phyloP scores from a whole-genome alignment of 2,113 vertebrate genomes.

The Microtus oregoni region DNA sequence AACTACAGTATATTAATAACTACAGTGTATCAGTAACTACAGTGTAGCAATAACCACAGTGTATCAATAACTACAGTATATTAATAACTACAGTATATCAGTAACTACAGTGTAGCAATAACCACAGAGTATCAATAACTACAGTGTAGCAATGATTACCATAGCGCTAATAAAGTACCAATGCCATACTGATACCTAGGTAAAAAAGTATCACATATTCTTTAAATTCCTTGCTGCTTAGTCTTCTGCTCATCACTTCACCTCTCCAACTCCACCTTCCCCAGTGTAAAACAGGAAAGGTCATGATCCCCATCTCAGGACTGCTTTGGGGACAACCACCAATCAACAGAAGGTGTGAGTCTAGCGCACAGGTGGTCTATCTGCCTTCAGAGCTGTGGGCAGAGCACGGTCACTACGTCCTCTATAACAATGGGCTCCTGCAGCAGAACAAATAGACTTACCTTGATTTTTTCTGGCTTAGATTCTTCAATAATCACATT shows the following conservation, averaged over 20 bases:
- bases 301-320: background rate
- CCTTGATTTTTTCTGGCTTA: conserved; percentile 90
- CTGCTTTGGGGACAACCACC: too few species aligned
- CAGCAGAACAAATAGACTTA: conserved; percentile 68
- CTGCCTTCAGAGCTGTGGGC: background rate
- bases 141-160: too few species aligned
- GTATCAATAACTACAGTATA: too few species aligned
- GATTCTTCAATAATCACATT: conserved; percentile 92
- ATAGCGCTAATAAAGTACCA: background rate
- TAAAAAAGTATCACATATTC: background rate
- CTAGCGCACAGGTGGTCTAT: too few species aligned
- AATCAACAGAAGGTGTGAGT: too few species aligned
- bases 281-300: background rate
- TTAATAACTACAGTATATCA: background rate
- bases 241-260: background rate
- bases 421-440: background rate
- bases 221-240: background rate
- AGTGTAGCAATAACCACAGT: too few species aligned
- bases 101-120: too few species aligned
- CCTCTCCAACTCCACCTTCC: background rate
- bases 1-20: too few species aligned
- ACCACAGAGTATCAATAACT: too few species aligned
- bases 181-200: background rate
- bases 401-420: background rate
- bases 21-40: too few species aligned